Percentiles rank a stretch among this genome's conserved stretches.
These are phyloP conservation scores for Stichopus chloronotus DNA, from an alignment of 35 echinoderm and acorn worm genomes.

Conservation along the genomic window DNA sequence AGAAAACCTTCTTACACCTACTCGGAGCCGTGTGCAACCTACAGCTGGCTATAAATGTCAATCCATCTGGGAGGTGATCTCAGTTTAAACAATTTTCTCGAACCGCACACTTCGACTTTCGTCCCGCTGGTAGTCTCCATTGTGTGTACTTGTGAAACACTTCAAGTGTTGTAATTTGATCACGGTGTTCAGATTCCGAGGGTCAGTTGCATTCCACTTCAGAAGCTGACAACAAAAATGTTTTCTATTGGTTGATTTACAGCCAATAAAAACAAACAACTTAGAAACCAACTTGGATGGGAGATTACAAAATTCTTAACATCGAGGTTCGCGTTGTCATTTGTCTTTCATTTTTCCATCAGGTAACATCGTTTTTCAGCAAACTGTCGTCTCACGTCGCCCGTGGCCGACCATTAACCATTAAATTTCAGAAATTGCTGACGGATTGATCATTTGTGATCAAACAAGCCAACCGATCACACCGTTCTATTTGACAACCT, in stretches of 20 bases:
- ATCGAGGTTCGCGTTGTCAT: neutral
- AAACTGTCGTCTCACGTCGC: neutral
- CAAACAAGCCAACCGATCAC: no score
- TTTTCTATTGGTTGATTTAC: neutral
- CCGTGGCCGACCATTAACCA: neutral
- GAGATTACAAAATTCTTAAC: neutral
- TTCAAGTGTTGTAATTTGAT: neutral
- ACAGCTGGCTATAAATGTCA: neutral
- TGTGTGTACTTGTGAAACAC: neutral
- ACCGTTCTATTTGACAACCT: neutral
- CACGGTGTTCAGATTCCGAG: neutral
- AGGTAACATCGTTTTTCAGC: neutral
- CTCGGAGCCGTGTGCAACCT: neutral
- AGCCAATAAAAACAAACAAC: neutral
- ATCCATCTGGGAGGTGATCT: neutral
- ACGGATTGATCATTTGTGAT: neutral
- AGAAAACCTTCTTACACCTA: neutral
- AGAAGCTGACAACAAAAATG: neutral
- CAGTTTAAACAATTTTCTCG: neutral
- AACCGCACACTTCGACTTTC: neutral
- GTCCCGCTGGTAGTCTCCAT: neutral
- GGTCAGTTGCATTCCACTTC: neutral
- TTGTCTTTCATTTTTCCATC: neutral
- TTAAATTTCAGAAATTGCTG: neutral
- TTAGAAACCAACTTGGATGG: neutral